Conservation (phyloP, 2,888 invertebrate species). For the Melieria crassipennis region DNA sequence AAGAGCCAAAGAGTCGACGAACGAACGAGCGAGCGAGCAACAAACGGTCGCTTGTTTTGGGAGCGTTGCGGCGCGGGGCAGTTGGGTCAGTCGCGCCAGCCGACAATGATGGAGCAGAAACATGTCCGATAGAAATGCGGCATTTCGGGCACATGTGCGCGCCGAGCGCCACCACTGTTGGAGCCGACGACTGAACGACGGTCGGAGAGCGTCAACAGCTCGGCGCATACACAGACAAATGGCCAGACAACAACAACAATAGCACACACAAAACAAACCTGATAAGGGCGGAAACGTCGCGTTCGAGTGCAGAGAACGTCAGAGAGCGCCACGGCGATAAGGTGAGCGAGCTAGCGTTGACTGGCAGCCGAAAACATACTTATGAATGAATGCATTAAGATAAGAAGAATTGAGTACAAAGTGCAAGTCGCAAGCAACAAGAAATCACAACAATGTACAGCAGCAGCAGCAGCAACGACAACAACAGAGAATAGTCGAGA, state of each 20-base stretch:
- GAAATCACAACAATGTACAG: slow-evolving; percentile 6
- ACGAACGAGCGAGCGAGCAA: not conserved
- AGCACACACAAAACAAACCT: not conserved
- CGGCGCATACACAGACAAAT: not conserved
- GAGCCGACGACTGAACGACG: not conserved
- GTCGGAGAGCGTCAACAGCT: not conserved
- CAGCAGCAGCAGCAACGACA: not conserved
- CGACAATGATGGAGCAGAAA: not conserved
- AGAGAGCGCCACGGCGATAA: not conserved
- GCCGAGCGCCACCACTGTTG: not conserved
- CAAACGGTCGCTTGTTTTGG: not conserved
- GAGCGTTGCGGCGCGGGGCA: not conserved
- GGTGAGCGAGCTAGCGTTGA: not conserved
- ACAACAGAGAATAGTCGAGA: not conserved
- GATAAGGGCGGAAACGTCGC: too few relatives aligned
- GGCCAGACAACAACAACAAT: slow-evolving; percentile 1
- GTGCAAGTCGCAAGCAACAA: not conserved
- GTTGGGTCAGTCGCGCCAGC: not conserved
- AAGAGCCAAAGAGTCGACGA: not conserved
- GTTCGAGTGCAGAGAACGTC: too few relatives aligned
- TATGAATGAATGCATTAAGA: slow-evolving; percentile 1
- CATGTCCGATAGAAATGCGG: too few relatives aligned
- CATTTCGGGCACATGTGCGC: not conserved
- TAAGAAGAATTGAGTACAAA: not conserved
- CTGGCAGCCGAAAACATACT: too few relatives aligned